Conservation (phyloP, 1,140 invertebrate genomes). For the Gryllus bimaculatus region DNA sequence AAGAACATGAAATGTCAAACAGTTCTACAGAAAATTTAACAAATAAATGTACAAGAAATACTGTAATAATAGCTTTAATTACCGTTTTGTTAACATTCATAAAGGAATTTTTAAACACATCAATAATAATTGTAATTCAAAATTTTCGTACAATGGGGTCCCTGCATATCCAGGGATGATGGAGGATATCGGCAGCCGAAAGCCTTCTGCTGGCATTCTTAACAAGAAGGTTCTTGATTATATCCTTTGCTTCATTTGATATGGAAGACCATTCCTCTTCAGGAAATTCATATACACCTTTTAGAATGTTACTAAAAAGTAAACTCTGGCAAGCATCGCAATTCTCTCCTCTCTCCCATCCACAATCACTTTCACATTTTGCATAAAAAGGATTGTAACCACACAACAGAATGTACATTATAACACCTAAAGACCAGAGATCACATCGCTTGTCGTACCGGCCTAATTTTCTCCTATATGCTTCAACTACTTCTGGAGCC, state of each 20-base stretch:
- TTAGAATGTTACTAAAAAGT: constrained; percentile 72
- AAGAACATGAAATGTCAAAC: constrained; percentile 77
- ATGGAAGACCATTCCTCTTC: constrained; percentile 83
- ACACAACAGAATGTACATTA: constrained; percentile 93
- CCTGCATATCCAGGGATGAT: constrained; percentile 73
- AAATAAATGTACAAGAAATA: constrained; percentile 13
- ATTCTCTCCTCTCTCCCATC: constrained; percentile 90
- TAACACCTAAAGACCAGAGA: constrained; percentile 94
- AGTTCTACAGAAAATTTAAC: constrained; percentile 55
- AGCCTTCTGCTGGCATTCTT: constrained; percentile 73
- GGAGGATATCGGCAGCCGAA: constrained; percentile 74
- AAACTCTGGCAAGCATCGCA: constrained; percentile 74
- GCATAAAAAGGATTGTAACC: constrained; percentile 97
- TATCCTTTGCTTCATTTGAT: constrained; percentile 84
- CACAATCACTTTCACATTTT: constrained; percentile 83
- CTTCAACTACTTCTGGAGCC: constrained; percentile 97
- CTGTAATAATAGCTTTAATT: constrained; percentile 46
- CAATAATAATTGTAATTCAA: background rate
- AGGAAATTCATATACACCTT: constrained; percentile 84
- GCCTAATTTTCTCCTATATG: constrained; percentile 82
- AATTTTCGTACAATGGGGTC: constrained; percentile 19
- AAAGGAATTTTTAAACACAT: constrained; percentile 40
- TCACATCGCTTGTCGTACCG: constrained; percentile 96
- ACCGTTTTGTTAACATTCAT: constrained; percentile 75
- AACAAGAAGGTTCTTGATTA: constrained; percentile 80